These are phyloP conservation scores for Erythrocercus mccallii DNA, from an alignment of 2,113 vertebrate genomes.

Conservation along the genomic window DNA sequence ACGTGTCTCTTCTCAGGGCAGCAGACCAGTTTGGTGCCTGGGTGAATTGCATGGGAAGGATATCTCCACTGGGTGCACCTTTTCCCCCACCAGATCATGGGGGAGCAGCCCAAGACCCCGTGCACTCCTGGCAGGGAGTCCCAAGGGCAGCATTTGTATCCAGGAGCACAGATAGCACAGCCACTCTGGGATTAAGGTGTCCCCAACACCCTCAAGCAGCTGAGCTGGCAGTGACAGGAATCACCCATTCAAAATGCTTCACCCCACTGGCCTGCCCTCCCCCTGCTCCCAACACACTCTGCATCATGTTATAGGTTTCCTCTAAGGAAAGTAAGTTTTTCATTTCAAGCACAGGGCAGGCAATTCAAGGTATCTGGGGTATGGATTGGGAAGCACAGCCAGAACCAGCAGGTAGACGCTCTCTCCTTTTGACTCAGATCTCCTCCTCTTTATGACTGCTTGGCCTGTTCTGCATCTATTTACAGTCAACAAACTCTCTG, in stretches of 20 bases:
- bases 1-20: not conserved
- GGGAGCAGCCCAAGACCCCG: not conserved
- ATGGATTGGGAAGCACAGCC: not conserved
- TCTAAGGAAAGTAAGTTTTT: not conserved
- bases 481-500: not conserved
- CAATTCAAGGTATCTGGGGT: not conserved
- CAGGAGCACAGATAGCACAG: not conserved
- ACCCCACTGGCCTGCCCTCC: not conserved
- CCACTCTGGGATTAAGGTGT: fast-evolving
- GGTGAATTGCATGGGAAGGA: not conserved
- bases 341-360: not conserved
- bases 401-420: not conserved
- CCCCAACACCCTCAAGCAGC: not conserved
- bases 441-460: not conserved
- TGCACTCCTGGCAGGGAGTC: fast-evolving
- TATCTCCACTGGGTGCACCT: fast-evolving
- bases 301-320: fast-evolving
- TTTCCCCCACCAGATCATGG: fast-evolving
- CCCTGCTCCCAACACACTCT: not conserved
- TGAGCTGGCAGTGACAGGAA: not conserved
- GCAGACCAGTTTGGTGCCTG: not conserved
- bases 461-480: not conserved
- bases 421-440: not conserved
- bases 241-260: not conserved
- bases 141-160: fast-evolving